Evolutionary conservation across 2,113 vertebrate genomes (phyloP).

Genomic region (Oreochromis aureus): DNA sequence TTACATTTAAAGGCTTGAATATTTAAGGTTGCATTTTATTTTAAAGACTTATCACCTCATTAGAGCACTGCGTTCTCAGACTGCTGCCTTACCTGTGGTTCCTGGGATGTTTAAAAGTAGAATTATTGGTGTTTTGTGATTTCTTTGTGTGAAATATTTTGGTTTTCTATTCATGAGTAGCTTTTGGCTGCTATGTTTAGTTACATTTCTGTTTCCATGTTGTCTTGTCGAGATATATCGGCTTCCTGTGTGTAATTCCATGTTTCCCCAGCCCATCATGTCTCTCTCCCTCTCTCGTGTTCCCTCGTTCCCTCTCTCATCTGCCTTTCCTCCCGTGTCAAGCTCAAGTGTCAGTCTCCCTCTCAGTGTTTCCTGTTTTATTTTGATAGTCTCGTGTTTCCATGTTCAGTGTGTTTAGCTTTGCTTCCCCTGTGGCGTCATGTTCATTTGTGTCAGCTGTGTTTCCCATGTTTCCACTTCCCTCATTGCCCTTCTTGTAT

Average conservation of each 20-base stretch:
- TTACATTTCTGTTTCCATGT: too few relatives aligned
- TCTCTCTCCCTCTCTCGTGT: neutral
- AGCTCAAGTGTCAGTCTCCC: neutral
- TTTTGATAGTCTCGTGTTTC: neutral
- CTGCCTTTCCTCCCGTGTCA: neutral
- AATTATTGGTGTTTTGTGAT: neutral
- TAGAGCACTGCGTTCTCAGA: rapidly evolving
- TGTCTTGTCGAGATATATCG: too few relatives aligned
- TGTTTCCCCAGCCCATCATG: neutral
- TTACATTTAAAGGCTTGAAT: neutral
- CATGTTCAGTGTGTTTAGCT: neutral
- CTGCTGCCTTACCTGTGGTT: rapidly evolving
- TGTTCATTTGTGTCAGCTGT: neutral
- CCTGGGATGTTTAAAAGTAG: neutral
- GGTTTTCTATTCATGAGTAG: too few relatives aligned
- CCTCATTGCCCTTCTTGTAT: neutral
- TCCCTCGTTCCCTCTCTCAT: neutral
- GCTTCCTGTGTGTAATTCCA: neutral
- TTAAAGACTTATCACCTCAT: neutral
- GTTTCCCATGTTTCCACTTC: neutral
- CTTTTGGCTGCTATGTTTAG: too few relatives aligned
- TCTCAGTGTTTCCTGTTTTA: neutral
- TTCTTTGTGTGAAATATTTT: neutral
- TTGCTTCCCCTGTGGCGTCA: neutral
- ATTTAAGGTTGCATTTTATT: neutral